These are phyloP conservation scores for Drosophila varians DNA, from an alignment of 1,140 invertebrate species.

Conservation along the genomic window DNA sequence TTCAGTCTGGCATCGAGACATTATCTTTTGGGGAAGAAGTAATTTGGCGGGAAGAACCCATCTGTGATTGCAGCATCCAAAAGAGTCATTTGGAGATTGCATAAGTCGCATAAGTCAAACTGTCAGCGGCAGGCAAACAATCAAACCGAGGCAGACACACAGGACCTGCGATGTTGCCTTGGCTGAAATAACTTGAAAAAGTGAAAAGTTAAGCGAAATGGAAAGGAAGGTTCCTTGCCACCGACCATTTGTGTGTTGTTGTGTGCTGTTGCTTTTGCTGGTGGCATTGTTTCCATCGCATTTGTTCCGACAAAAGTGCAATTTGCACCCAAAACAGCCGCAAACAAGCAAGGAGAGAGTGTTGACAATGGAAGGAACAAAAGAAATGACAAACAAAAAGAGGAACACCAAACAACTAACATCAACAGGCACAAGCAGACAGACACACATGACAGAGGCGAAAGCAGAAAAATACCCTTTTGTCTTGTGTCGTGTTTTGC, in stretches of 20 bases:
- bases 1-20: background rate
- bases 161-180: constrained; percentile 20
- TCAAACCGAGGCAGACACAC: constrained; percentile 21
- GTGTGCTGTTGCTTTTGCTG: too few species aligned
- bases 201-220: constrained; percentile 77
- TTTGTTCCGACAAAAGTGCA: constrained; percentile 79
- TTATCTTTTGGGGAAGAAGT: background rate
- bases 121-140: constrained; percentile 62
- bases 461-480: constrained; percentile 44
- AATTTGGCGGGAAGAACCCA: background rate
- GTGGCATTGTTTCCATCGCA: constrained; percentile 68
- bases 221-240: constrained; percentile 49
- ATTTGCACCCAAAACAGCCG: constrained; percentile 75
- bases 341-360: constrained; percentile 41
- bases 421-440: constrained; percentile 30
- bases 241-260: constrained; percentile 33
- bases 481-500: constrained; percentile 49
- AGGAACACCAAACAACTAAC: constrained; percentile 13
- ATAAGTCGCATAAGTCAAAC: constrained; percentile 64
- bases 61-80: constrained; percentile 17
- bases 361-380: constrained; percentile 72
- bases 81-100: constrained; percentile 63
- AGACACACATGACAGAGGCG: constrained; percentile 50
- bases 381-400: constrained; percentile 47
- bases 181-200: constrained; percentile 53